Conservation (phyloP, 2,797 vertebrate genomes). For the Ctenochaetus hawaiiensis region DNA sequence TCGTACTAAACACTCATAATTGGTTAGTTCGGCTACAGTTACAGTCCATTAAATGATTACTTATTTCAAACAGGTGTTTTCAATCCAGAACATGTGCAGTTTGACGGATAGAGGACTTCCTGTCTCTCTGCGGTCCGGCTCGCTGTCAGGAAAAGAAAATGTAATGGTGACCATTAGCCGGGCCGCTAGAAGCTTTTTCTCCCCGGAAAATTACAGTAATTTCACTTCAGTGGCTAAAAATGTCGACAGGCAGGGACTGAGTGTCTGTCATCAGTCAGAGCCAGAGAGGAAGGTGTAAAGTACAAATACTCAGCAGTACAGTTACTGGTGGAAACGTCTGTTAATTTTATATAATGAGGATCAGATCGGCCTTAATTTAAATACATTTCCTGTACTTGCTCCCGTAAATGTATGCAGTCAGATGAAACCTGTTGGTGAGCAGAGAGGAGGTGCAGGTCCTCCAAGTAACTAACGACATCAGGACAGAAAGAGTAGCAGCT, state of each 20-base stretch:
- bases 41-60: slow-evolving; percentile 13
- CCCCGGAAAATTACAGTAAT: slow-evolving; percentile 61
- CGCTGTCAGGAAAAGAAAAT: slow-evolving; percentile 20
- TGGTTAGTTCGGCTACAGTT: slow-evolving; percentile 12
- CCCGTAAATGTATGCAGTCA: no score
- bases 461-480: neutral
- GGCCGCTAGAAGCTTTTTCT: slow-evolving; percentile 39
- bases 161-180: slow-evolving; percentile 54
- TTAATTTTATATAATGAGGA: neutral
- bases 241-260: slow-evolving; percentile 4
- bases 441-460: neutral
- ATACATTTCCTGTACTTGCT: neutral
- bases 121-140: slow-evolving; percentile 15
- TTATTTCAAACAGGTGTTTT: slow-evolving; percentile 45
- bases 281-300: slow-evolving; percentile 7
- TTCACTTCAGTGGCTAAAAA: slow-evolving; percentile 45
- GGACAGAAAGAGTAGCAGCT: neutral
- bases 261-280: slow-evolving; percentile 27
- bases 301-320: neutral
- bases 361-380: neutral
- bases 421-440: no score
- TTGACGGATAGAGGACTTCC: slow-evolving; percentile 48
- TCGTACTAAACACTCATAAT: slow-evolving; percentile 26
- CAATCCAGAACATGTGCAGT: slow-evolving; percentile 14
- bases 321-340: neutral